phyloP scores from a whole-genome alignment of 2,113 vertebrate species.

The Haplotaxodon microlepis region DNA sequence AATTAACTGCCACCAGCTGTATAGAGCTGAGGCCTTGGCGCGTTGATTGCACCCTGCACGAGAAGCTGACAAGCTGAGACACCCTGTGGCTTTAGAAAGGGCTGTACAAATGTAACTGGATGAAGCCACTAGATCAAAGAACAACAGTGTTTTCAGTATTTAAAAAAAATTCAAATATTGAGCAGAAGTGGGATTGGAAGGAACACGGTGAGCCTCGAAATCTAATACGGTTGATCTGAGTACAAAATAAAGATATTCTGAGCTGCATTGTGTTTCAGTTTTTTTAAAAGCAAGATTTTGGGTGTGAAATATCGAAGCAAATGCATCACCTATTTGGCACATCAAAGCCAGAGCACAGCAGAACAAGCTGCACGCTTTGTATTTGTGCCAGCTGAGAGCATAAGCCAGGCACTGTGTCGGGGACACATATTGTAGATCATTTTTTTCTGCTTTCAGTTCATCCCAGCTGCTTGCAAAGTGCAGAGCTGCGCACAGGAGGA shows the following conservation, averaged over 20 bases:
- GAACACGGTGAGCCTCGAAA: not conserved
- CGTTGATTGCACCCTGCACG: constrained; percentile 31
- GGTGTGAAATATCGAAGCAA: not conserved
- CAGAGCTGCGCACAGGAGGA: not conserved
- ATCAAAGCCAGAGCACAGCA: not conserved
- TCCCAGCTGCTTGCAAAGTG: constrained; percentile 5
- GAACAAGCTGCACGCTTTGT: not conserved
- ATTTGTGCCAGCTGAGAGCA: not conserved
- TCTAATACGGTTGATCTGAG: not conserved
- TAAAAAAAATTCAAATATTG: not conserved
- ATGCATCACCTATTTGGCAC: not conserved
- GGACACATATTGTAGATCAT: not conserved
- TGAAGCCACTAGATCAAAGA: not conserved
- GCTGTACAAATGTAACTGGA: not conserved
- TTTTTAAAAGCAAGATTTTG: not conserved
- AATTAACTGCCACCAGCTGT: constrained; percentile 25
- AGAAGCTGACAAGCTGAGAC: constrained; percentile 1
- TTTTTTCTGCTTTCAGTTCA: not conserved
- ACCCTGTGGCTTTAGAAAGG: constrained; percentile 9
- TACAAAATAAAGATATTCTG: not conserved
- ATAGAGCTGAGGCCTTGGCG: constrained; percentile 2
- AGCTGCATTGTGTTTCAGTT: not conserved
- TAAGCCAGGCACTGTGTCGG: not conserved
- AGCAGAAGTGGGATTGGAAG: not conserved
- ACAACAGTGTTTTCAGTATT: not conserved